Conservation (phyloP, 2,113 vertebrate species). For the Hippolais icterina region DNA sequence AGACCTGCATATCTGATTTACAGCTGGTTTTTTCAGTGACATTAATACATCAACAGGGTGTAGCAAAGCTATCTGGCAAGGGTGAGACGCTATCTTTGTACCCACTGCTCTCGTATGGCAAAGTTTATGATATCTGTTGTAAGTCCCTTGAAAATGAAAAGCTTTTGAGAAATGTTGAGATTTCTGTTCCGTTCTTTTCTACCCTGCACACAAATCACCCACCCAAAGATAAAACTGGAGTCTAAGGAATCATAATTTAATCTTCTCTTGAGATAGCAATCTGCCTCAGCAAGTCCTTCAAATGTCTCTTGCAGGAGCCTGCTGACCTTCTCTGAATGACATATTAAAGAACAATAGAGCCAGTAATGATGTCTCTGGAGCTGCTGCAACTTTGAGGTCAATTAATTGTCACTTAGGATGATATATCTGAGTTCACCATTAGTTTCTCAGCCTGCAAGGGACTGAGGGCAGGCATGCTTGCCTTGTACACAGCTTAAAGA, state of each 20-base stretch:
- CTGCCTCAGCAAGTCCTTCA: conserved; percentile 22
- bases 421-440: background rate
- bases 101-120: background rate
- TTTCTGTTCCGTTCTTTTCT: background rate
- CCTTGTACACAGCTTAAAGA: background rate
- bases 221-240: background rate
- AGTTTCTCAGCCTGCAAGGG: background rate
- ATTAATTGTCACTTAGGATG: conserved; percentile 42
- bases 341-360: conserved; percentile 32
- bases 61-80: background rate
- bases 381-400: conserved; percentile 35
- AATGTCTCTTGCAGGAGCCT: background rate
- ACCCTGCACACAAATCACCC: background rate
- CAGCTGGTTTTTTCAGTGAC: background rate
- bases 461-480: background rate
- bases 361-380: background rate
- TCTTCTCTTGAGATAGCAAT: background rate
- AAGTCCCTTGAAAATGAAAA: conserved; percentile 27
- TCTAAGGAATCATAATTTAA: conserved; percentile 42
- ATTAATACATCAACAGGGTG: background rate
- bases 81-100: background rate
- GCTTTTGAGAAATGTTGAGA: conserved; percentile 19
- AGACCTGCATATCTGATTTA: conserved; percentile 17
- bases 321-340: conserved; percentile 34
- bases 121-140: conserved; percentile 5